Evolutionary conservation across 2,797 vertebrate genomes (phyloP), one percentile per base, ranked within the genome.

Genomic region (Characodon lateralis): DNA sequence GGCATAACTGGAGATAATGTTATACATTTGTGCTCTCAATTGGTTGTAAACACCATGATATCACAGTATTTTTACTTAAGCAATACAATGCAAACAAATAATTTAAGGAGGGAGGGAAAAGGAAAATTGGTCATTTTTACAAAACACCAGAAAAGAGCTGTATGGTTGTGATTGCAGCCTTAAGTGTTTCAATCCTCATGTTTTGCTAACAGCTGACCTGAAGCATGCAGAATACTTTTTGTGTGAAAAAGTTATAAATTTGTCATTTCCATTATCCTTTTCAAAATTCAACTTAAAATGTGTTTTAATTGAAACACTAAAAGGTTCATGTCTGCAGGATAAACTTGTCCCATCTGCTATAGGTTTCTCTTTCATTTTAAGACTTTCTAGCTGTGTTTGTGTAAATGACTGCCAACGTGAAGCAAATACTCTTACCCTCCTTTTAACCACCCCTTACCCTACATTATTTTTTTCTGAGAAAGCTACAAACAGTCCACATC

Each of bases 331-430:
- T 51, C 28, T 8, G 28, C 16, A 51, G 63, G 1, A 13, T 61
- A 35, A 51, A n/a, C 0, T 28, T 41, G 8, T 35, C 26, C 43
- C 16, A 9, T 35, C 46, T 74, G 46, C 46, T 24, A 14, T 31
- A 39, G 50, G 59, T 63, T 65, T 65, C 46, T 51, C 73, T 63
- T 75, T 66, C 31, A 26, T 66, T 75, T 66, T 74, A 58, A 48
- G 59, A 61, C 26, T 48, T 41, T 22, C 46, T 35, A 18, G 12
- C 5, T 10, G 12, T 5, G 26, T 71, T 51, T 51, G 46, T 51
- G 69, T 31, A n/a, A 68, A 22, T 5, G 53, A 43, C 51, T 56
- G 2, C 71, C 71, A 24, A 41, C 31, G 6, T 72, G 6, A 72
- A 16, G n/a, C 18, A 20, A 39, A 22, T 22, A 22, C 10, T 22